These are phyloP conservation scores for Holotrichia oblita DNA, from an alignment of 1,140 invertebrate genomes.

Conservation along the genomic window DNA sequence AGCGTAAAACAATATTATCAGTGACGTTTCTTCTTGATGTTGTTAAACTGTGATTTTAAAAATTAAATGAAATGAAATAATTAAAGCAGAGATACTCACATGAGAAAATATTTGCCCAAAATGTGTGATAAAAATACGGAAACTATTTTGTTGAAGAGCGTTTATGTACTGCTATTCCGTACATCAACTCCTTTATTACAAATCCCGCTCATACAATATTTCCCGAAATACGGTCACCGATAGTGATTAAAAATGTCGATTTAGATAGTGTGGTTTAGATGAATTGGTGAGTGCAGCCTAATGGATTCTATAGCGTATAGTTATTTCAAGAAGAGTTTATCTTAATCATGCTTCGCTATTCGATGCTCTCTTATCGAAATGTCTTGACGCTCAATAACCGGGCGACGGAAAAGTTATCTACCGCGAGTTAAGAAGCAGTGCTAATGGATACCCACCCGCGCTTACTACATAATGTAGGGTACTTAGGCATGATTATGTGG, in stretches of 20 bases:
- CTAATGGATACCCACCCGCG: background rate
- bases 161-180: too few species aligned
- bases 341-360: background rate
- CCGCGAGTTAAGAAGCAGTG: slow-evolving; percentile 20
- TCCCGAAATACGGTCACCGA: background rate
- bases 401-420: slow-evolving; percentile 29
- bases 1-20: too few species aligned
- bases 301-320: slow-evolving; percentile 32
- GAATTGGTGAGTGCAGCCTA: slow-evolving; percentile 7
- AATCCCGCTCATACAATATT: background rate
- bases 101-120: too few species aligned
- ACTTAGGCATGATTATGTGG: background rate
- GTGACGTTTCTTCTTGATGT: too few species aligned
- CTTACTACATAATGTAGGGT: background rate
- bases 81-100: too few species aligned
- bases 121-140: too few species aligned
- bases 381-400: slow-evolving; percentile 25
- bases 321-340: slow-evolving; percentile 30
- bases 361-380: slow-evolving; percentile 18
- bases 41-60: too few species aligned
- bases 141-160: too few species aligned
- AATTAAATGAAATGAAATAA: too few species aligned
- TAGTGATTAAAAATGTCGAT: slow-evolving; percentile 21
- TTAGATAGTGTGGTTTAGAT: background rate
- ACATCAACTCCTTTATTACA: too few species aligned